Conservation (phyloP, 1,140 invertebrate genomes). For the Apis dorsata region DNA sequence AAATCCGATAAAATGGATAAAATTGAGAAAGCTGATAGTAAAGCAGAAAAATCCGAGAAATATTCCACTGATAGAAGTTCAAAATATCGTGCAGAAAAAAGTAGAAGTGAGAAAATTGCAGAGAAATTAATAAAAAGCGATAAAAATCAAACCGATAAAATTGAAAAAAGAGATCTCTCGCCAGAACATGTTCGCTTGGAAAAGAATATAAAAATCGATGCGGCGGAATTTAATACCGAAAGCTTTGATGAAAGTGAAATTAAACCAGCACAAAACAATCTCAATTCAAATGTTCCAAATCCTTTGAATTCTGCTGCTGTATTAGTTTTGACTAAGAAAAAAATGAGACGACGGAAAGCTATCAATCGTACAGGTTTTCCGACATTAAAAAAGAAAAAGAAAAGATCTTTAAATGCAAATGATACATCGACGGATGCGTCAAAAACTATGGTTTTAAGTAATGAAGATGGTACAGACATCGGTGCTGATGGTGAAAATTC, state of each 20-base stretch:
- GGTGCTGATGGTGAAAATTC: not conserved
- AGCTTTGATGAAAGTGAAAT: slow-evolving; percentile 22
- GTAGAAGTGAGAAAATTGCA: slow-evolving; percentile 46
- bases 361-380: slow-evolving; percentile 94
- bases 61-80: slow-evolving; percentile 44
- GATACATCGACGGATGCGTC: slow-evolving; percentile 18
- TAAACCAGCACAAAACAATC: slow-evolving; percentile 39
- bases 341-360: slow-evolving; percentile 86
- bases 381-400: slow-evolving; percentile 91
- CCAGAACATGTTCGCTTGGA: slow-evolving; percentile 46
- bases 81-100: slow-evolving; percentile 39
- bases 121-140: slow-evolving; percentile 55
- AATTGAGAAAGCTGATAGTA: slow-evolving; percentile 45
- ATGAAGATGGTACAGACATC: not conserved
- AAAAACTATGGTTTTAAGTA: not conserved
- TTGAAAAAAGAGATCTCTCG: slow-evolving; percentile 48
- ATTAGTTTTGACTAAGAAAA: slow-evolving; percentile 80
- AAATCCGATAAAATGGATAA: slow-evolving; percentile 71
- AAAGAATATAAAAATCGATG: slow-evolving; percentile 56
- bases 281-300: slow-evolving; percentile 53
- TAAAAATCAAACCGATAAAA: slow-evolving; percentile 53
- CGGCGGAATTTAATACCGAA: slow-evolving; percentile 37
- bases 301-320: slow-evolving; percentile 51
- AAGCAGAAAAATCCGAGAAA: slow-evolving; percentile 69
- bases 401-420: slow-evolving; percentile 75